Evolutionary conservation across 2,888 invertebrate species (phyloP).

Genomic region (Melieria picta): DNA sequence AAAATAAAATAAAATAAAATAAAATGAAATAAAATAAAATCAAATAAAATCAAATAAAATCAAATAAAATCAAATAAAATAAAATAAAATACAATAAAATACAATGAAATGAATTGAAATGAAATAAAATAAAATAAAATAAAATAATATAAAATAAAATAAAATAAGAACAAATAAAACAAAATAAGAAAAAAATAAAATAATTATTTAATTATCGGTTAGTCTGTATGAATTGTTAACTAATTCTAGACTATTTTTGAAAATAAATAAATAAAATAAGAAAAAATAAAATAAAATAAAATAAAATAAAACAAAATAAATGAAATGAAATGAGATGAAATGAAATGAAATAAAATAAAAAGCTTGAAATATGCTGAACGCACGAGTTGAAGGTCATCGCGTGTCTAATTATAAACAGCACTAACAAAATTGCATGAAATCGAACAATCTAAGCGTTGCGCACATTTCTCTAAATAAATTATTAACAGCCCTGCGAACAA

Average conservation of each 20-base stretch:
- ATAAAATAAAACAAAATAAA: background rate
- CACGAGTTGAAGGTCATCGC: too few species aligned
- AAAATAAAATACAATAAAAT: background rate
- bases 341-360: too few species aligned
- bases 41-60: background rate
- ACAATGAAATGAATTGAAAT: background rate
- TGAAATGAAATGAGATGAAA: too few species aligned
- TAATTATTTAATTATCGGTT: too few species aligned
- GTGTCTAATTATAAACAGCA: too few species aligned
- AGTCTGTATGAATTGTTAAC: too few species aligned
- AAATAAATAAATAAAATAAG: background rate
- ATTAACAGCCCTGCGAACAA: too few species aligned
- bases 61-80: background rate
- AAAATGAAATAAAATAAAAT: background rate
- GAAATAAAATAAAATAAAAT: slow-evolving; percentile 14
- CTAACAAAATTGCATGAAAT: too few species aligned
- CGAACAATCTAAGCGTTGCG: too few species aligned
- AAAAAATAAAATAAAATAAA: slow-evolving; percentile 1
- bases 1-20: slow-evolving; percentile 1
- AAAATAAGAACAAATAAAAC: background rate
- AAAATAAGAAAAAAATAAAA: background rate
- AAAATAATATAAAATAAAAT: background rate
- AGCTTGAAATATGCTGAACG: too few species aligned
- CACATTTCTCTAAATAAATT: too few species aligned
- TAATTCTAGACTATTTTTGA: too few species aligned